Conservation (phyloP, 2,113 vertebrate species). For the Neodon shergylaensis region DNA sequence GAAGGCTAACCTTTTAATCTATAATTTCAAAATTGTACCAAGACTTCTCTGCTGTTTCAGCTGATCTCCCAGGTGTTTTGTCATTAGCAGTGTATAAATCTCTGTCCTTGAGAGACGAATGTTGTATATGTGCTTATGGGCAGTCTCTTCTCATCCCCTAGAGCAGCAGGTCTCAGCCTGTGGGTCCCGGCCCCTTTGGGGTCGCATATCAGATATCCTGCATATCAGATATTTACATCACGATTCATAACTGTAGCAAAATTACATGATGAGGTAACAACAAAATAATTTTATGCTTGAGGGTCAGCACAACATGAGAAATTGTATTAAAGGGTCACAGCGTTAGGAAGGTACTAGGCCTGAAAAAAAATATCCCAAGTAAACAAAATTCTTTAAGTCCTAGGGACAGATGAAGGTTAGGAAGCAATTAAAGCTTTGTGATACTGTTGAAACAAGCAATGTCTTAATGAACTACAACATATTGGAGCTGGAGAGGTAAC, state of each 20-base stretch:
- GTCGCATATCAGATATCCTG: neutral
- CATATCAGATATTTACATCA: neutral
- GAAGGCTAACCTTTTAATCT: neutral
- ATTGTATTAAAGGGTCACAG: neutral
- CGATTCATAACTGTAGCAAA: neutral
- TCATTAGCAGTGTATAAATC: neutral
- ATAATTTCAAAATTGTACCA: conserved; percentile 19
- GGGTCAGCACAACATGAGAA: neutral
- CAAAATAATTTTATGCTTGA: neutral
- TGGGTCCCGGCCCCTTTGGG: neutral
- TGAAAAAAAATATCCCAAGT: conserved; percentile 12
- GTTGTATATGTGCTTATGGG: neutral
- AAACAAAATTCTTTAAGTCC: conserved; percentile 37
- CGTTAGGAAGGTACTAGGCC: neutral
- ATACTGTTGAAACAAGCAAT: neutral
- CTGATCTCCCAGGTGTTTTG: neutral
- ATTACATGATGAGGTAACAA: neutral
- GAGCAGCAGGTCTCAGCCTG: neutral
- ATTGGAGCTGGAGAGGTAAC: neutral
- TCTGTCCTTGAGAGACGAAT: conserved; percentile 10
- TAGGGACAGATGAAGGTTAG: conserved; percentile 27
- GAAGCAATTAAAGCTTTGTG: conserved; percentile 19
- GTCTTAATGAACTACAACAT: neutral
- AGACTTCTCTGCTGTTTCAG: neutral
- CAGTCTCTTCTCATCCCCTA: neutral